Conservation (phyloP, 2,888 invertebrate species). For the Philaethria dido region DNA sequence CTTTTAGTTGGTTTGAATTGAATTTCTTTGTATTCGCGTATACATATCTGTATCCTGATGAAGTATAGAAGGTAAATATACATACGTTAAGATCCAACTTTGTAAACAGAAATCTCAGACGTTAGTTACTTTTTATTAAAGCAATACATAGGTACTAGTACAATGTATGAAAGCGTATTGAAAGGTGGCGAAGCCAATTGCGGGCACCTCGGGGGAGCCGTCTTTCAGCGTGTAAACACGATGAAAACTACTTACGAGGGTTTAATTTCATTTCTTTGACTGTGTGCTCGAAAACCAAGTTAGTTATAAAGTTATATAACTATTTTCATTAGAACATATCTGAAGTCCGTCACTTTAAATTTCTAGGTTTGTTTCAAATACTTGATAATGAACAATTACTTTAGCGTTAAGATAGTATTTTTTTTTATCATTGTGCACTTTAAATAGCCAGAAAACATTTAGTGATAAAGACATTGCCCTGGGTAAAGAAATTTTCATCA, state of each 20-base stretch:
- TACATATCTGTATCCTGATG: background rate
- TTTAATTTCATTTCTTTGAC: conserved; percentile 40
- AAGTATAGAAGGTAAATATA: background rate
- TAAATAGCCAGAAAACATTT: too few species aligned
- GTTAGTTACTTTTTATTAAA: conserved; percentile 41
- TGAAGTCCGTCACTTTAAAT: too few species aligned
- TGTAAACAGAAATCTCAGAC: conserved; percentile 29
- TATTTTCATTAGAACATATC: background rate
- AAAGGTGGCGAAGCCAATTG: conserved; percentile 48
- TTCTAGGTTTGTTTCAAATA: too few species aligned
- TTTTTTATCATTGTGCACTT: too few species aligned
- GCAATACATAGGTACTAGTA: conserved; percentile 22
- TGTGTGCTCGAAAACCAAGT: conserved; percentile 7
- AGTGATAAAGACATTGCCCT: too few species aligned
- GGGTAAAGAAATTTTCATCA: too few species aligned
- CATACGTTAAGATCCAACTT: background rate
- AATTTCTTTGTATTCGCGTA: too few species aligned
- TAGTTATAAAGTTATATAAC: conserved; percentile 11
- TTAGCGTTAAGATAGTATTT: too few species aligned
- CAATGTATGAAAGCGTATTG: conserved; percentile 39
- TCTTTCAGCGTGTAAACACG: conserved; percentile 42
- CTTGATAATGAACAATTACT: too few species aligned
- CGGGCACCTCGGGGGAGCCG: conserved; percentile 45
- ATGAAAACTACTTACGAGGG: conserved; percentile 44
- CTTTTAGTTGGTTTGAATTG: too few species aligned